These are phyloP conservation scores for Gnatocerus cornutus DNA, from an alignment of 2,888 invertebrate species.

Conservation along the genomic window DNA sequence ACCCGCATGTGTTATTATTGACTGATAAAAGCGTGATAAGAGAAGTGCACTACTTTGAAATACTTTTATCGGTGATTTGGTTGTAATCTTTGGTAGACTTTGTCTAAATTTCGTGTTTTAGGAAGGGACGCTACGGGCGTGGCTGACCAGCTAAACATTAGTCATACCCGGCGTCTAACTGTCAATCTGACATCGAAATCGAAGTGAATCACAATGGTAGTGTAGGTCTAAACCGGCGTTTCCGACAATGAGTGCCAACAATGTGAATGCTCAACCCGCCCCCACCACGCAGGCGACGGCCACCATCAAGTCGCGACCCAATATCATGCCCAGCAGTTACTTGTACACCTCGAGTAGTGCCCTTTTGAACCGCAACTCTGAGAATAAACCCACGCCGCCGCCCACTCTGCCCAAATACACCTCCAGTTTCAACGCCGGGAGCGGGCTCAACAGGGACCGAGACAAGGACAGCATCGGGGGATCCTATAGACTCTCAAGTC, in stretches of 20 bases:
- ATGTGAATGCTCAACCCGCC: slow-evolving; percentile 66
- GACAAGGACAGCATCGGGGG: slow-evolving; percentile 82
- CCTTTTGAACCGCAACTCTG: slow-evolving; percentile 74
- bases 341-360: slow-evolving; percentile 78
- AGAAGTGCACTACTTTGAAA: slow-evolving; percentile 43
- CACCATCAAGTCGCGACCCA: slow-evolving; percentile 70
- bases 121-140: slow-evolving; percentile 68
- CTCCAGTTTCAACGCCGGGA: slow-evolving; percentile 84
- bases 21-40: slow-evolving; percentile 34
- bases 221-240: slow-evolving; percentile 35
- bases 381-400: slow-evolving; percentile 80
- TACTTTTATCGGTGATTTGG: slow-evolving; percentile 38
- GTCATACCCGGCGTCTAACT: slow-evolving; percentile 60
- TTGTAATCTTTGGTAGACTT: slow-evolving; percentile 4
- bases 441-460: slow-evolving; percentile 76
- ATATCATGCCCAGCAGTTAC: slow-evolving; percentile 76
- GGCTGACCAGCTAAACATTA: slow-evolving; percentile 70
- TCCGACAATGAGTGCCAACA: slow-evolving; percentile 69
- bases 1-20: slow-evolving; percentile 58
- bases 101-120: slow-evolving; percentile 31
- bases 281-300: slow-evolving; percentile 69
- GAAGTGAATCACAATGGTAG: slow-evolving; percentile 47
- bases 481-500: slow-evolving; percentile 85
- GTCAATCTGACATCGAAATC: slow-evolving; percentile 46
- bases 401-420: slow-evolving; percentile 87